Conservation (phyloP, 2,113 vertebrate species). For the Brachionichthys hirsutus region DNA sequence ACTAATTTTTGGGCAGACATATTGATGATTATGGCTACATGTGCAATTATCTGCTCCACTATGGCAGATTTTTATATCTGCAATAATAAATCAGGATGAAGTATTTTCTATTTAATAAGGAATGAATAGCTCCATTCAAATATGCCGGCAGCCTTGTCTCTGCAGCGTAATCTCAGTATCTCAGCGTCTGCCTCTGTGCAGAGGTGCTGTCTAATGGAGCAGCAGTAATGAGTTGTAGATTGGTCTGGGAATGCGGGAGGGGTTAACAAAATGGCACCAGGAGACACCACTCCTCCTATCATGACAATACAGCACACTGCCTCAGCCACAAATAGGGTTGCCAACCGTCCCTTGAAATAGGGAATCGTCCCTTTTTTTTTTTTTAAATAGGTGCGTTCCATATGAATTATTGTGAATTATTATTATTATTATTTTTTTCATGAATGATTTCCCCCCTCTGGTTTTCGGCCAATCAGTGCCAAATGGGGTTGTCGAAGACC, state of each 20-base stretch:
- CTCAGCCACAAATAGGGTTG: no score
- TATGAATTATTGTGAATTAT: no score
- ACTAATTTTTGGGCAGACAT: no score
- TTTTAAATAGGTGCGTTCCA: no score
- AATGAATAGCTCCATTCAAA: slow-evolving; percentile 24
- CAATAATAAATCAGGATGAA: slow-evolving; percentile 27
- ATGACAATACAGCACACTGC: neutral
- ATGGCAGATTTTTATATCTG: slow-evolving; percentile 21
- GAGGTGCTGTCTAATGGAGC: slow-evolving; percentile 48
- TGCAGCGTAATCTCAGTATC: slow-evolving; percentile 19
- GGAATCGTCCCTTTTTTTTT: no score
- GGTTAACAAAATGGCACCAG: slow-evolving; percentile 22
- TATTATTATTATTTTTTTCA: no score
- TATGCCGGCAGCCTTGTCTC: slow-evolving; percentile 10
- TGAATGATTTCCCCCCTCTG: no score
- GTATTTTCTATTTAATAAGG: slow-evolving; percentile 23
- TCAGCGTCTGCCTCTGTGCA: slow-evolving; percentile 23
- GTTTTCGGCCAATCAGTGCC: no score
- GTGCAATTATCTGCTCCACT: slow-evolving; percentile 40
- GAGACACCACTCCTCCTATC: slow-evolving; percentile 16
- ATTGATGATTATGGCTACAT: no score
- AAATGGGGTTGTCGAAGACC: no score
- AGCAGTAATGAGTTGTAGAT: slow-evolving; percentile 48
- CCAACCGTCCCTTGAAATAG: no score
- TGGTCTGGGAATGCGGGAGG: slow-evolving; percentile 28